A percentile compares a stretch with the other conserved stretches of the same genome.
Conservation (phyloP, 2,113 vertebrate species). For the Spizaetus ornatus region DNA sequence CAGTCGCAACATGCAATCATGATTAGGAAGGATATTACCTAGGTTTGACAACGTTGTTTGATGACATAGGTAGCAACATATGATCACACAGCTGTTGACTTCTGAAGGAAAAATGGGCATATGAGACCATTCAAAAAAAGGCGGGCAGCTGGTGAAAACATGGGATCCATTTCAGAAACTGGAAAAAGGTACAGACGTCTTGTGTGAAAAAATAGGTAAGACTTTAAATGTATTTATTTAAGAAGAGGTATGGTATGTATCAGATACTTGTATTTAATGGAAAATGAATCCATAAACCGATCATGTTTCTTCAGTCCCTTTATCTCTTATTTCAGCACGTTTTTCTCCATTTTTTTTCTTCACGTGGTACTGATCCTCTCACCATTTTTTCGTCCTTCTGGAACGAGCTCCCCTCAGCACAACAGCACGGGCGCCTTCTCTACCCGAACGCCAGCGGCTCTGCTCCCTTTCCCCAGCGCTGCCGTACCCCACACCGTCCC, state of each 20-base stretch:
- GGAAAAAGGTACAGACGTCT: not conserved
- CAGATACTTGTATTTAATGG: not conserved
- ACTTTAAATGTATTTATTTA: not conserved
- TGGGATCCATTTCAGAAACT: not conserved
- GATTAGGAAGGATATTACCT: not conserved
- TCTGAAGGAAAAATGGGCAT: not conserved
- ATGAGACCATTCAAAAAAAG: not conserved
- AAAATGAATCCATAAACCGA: not conserved
- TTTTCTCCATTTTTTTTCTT: not conserved
- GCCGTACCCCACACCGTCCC: fast-evolving
- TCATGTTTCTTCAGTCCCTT: not conserved
- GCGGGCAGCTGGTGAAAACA: not conserved
- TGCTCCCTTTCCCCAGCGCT: fast-evolving
- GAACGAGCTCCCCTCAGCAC: no score
- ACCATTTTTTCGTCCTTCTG: not conserved
- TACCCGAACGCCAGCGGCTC: fast-evolving
- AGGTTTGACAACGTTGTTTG: not conserved
- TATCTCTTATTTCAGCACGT: not conserved
- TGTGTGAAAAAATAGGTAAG: not conserved
- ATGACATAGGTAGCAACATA: not conserved
- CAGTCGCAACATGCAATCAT: not conserved
- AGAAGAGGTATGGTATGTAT: not conserved
- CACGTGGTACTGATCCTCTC: not conserved
- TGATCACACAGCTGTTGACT: not conserved
- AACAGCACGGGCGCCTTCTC: not conserved